Conservation (phyloP, 37 sponge, comb jelly and placozoan species). For the Diacarnus erythraeanus region DNA sequence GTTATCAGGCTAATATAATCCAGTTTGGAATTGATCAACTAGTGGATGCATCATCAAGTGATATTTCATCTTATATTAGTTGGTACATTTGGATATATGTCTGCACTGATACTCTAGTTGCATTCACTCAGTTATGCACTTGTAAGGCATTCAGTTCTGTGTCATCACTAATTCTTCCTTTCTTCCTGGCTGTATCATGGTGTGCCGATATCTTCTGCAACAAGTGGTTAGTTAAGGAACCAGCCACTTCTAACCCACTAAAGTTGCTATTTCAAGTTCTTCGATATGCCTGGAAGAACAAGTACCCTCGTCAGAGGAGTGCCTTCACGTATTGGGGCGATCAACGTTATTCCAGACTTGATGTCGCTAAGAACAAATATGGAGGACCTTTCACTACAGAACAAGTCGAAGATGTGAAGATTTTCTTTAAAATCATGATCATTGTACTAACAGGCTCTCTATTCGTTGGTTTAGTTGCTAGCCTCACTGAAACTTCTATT, state of each 20-base stretch:
- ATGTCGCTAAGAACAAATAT: conserved; percentile 3
- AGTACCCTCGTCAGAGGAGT: conserved; percentile 1
- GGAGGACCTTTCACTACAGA: conserved; percentile 19
- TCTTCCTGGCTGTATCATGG: neutral
- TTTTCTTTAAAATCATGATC: neutral
- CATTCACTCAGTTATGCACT: neutral
- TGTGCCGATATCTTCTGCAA: neutral
- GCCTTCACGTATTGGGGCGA: conserved; percentile 10
- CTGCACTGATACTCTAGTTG: neutral
- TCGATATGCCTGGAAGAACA: neutral
- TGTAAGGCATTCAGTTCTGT: neutral
- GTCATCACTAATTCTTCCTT: neutral
- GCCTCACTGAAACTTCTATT: neutral
- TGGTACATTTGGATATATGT: neutral
- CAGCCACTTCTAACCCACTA: neutral
- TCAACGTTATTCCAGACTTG: neutral
- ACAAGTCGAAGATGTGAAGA: conserved; percentile 13
- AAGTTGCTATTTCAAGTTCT: conserved; percentile 1
- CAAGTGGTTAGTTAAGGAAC: neutral
- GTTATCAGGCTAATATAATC: neutral
- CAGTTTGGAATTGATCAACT: conserved; percentile 2
- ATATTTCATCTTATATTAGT: neutral
- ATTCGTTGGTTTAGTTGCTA: neutral
- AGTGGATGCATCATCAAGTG: neutral
- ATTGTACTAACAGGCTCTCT: neutral